These are phyloP conservation scores for Pteruthius melanotis DNA, from an alignment of 2,113 vertebrate species.

Conservation along the genomic window DNA sequence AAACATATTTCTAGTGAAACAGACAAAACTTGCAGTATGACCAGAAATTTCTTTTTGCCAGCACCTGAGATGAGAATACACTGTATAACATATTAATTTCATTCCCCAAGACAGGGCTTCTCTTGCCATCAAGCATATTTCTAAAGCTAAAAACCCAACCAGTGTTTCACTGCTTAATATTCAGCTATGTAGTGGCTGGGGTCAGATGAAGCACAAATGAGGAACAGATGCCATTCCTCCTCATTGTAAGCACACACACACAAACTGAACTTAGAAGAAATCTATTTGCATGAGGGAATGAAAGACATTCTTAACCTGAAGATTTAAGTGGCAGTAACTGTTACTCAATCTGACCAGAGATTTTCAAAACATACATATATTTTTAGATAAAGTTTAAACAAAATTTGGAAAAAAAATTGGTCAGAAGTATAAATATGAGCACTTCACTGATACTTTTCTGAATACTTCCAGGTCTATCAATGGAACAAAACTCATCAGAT, in stretches of 20 bases:
- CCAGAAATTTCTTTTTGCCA: background rate
- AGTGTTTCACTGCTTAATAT: background rate
- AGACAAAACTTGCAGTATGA: rapidly evolving
- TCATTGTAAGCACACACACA: background rate
- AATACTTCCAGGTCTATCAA: background rate
- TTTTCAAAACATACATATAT: background rate
- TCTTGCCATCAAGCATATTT: background rate
- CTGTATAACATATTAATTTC: background rate
- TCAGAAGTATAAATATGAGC: background rate
- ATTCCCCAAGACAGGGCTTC: background rate
- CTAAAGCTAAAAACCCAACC: background rate
- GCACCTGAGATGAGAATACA: background rate
- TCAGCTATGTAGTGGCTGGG: background rate
- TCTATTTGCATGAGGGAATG: background rate
- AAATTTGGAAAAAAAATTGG: background rate
- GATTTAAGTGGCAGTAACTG: background rate
- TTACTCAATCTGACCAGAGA: background rate
- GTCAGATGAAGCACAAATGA: background rate
- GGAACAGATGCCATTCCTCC: background rate
- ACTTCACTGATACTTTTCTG: background rate
- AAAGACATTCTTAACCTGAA: background rate
- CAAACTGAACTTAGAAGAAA: background rate
- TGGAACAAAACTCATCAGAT: background rate
- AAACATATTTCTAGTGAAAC: background rate
- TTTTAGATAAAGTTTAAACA: background rate